Conservation (phyloP, 2,113 vertebrate species). For the Seriola rivoliana region DNA sequence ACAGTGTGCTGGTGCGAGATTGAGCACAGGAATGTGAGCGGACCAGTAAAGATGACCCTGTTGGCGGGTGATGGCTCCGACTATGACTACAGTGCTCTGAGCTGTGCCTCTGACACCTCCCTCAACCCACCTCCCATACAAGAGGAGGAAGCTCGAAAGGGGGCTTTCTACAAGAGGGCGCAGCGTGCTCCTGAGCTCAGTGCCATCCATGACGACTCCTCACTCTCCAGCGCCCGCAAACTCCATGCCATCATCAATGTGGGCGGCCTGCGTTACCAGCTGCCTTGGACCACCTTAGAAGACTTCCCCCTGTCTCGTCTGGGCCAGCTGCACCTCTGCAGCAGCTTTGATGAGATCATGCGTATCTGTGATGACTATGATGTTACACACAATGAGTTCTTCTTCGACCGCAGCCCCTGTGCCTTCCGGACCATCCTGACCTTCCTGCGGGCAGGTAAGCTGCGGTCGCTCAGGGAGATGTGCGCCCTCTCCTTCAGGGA, state of each 20-base stretch:
- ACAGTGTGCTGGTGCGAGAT: conserved; percentile 35
- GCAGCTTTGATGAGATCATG: conserved; percentile 97
- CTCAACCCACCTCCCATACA: conserved; percentile 87
- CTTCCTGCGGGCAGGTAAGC: conserved; percentile 93
- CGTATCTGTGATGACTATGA: conserved; percentile 96
- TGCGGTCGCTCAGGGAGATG: conserved; percentile 93
- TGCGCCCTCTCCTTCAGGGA: conserved; percentile 97
- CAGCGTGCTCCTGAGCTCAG: conserved; percentile 82
- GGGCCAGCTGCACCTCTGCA: conserved; percentile 94
- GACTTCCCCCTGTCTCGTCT: conserved; percentile 95
- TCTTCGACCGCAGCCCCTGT: conserved; percentile 97
- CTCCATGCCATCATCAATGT: conserved; percentile 96
- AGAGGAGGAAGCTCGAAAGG: conserved; percentile 90
- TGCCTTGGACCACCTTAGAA: conserved; percentile 97
- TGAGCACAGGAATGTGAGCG: conserved; percentile 87
- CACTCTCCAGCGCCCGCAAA: conserved; percentile 84
- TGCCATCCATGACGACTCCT: conserved; percentile 65
- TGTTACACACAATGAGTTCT: conserved; percentile 94
- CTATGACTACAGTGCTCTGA: conserved; percentile 97
- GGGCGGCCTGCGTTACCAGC: conserved; percentile 94
- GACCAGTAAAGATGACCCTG: conserved; percentile 93
- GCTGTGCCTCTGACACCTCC: conserved; percentile 92
- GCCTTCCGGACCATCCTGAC: conserved; percentile 97
- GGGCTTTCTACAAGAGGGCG: conserved; percentile 93
- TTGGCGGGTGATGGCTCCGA: conserved; percentile 96